Base-by-base conservation (phyloP, 2,113 vertebrate species). In the Oophaga pumilio region DNA sequence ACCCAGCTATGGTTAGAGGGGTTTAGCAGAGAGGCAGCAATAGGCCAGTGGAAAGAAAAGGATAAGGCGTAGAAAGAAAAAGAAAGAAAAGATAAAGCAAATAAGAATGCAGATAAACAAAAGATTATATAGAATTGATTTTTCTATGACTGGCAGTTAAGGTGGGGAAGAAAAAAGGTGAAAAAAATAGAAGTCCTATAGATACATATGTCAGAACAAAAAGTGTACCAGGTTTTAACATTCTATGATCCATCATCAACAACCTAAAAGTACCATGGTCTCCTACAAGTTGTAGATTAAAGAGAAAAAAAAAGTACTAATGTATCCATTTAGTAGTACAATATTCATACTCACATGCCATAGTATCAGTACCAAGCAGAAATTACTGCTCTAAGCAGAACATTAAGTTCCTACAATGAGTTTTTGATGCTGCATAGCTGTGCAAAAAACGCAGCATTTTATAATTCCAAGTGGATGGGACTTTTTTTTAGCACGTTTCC, bases 1-100 rank as follows among this genome's bases (percentile, higher is more conserved):
- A 99, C 96, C 98, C 98, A 95, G 98, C 98, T 99, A 96, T 95
- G 97, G 95, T 95, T 84, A 78, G 92, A 95, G 94, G 95, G 94
- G 94, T 94, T 50, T 93, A 92, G 94, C 93, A 94, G 93, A 94
- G 94, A 95, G 64, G 94, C 91, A 92, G 94, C 94, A 93, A 95
- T 91, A 94, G 93, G 94, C 93, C 59, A 49, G 90, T 85, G 91
- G 92, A 90, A 89, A 91, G 92, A 92, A 93, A 83, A 88, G 60
- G 59, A 87, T 59, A 82, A 79, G 71, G 73, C 52, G 87, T 68
- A 84, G 81, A 93, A 89, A 89, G 90, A 90, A 91, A 94, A 93
- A 94, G 62, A 90, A 74, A 73, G 28, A 73, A 73, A 89, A 89
- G 90, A 90, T 91, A 94, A 92, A 94, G 94, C 93, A 93, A 93